Evolutionary conservation across 2,113 vertebrate genomes (phyloP).

Genomic region (Cheirogaleus medius): DNA sequence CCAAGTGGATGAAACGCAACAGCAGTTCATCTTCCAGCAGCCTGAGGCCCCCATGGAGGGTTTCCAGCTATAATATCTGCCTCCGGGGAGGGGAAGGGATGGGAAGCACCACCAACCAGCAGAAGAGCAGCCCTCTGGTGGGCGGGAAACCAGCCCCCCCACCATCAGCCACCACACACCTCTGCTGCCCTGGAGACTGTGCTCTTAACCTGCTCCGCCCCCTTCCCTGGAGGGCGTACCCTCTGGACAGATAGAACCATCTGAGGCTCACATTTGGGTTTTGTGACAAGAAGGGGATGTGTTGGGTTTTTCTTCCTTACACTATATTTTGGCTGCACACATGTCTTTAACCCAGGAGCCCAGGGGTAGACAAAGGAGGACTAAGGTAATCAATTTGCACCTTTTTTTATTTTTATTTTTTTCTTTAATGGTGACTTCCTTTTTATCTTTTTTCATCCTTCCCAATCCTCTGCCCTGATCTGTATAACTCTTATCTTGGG

Average conservation of each 20-base stretch:
- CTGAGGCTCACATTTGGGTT: conserved; percentile 71
- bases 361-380: conserved; percentile 83
- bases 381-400: conserved; percentile 83
- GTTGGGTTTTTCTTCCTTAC: conserved; percentile 72
- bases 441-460: conserved; percentile 66
- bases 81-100: conserved; percentile 71
- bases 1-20: conserved; percentile 95
- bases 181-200: conserved; percentile 79
- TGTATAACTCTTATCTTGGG: conserved; percentile 82
- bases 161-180: conserved; percentile 63
- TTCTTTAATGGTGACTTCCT: conserved; percentile 80
- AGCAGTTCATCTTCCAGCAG: conserved; percentile 98
- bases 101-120: conserved; percentile 77
- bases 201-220: conserved; percentile 73
- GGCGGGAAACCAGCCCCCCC: conserved; percentile 36
- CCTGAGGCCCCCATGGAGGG: conserved; percentile 98
- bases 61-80: conserved; percentile 94
- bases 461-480: conserved; percentile 73
- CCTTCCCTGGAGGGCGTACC: conserved; percentile 70
- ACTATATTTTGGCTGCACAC: conserved; percentile 83
- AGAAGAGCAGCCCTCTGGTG: conserved; percentile 74
- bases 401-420: conserved; percentile 74
- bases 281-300: conserved; percentile 73
- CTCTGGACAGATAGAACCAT: conserved; percentile 76
- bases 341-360: conserved; percentile 81